Conservation (phyloP, 2,113 vertebrate species). For the Myotis lucifugus region DNA sequence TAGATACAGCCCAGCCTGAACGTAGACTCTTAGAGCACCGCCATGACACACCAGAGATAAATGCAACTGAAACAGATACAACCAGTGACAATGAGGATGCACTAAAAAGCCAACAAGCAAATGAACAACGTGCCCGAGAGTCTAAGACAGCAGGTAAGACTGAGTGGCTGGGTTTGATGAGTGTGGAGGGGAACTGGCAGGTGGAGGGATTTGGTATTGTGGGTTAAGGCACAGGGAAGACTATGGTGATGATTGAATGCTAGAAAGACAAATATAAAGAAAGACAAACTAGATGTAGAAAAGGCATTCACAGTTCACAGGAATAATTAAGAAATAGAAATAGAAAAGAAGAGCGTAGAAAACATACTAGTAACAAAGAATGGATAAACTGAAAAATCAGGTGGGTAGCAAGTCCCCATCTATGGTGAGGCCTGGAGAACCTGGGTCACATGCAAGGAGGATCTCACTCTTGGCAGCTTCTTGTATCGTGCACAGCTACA, state of each 20-base stretch:
- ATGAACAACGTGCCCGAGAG: rapidly evolving
- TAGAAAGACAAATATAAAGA: neutral
- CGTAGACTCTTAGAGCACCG: neutral
- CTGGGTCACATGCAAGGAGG: no score
- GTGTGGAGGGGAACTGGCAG: neutral
- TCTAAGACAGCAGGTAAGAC: slow-evolving; percentile 31
- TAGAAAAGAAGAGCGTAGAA: neutral
- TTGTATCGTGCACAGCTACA: no score
- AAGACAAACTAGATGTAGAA: neutral
- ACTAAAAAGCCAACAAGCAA: neutral
- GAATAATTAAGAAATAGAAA: neutral
- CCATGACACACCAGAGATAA: neutral
- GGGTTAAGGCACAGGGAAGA: neutral
- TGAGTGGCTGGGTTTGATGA: no score
- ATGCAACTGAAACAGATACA: neutral
- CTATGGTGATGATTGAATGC: neutral
- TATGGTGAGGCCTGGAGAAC: no score
- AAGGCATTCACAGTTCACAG: neutral
- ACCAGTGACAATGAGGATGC: neutral
- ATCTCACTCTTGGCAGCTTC: no score
- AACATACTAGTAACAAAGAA: neutral
- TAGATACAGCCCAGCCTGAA: neutral
- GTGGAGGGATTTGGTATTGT: neutral
- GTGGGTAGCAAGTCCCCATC: no score
- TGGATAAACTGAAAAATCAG: neutral